Base-by-base conservation (phyloP, 2,888 invertebrate species). In the Pollenia griseotomentosa region DNA sequence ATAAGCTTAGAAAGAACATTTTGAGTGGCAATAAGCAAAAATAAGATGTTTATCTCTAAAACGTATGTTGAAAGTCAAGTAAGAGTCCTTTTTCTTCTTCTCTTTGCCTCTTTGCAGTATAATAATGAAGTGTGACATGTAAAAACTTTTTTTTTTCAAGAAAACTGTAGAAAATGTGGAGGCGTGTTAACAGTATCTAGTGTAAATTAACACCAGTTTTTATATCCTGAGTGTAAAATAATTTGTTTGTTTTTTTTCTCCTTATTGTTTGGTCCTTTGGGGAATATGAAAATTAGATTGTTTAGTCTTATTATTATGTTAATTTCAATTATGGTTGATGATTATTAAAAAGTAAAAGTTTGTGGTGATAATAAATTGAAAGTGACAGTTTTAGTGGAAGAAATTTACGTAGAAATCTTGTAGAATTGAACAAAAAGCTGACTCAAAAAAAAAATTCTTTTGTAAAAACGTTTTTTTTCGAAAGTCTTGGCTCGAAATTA, bases 251-350 rank as follows among this genome's bases (percentile, higher is more conserved):
- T 23, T 40, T 61, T 71, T 55, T 23, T 16, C 14, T 19, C 19
- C 10, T 59, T 48, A 19, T n/a, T 57, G 9, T 23, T 11, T 42
- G 23, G 2, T 42, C 40, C 65, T 57, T 48, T 73, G 57, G 73
- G 66, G 57, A 74, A 2, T 81, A 65, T n/a, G 11, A 71, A 81
- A 65, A 74, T 81, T 74, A 73, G 44, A 6, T 84, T 66, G 53
- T 68, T 79, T 40, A 66, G 79, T 79, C 87, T 77, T 84, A 63
- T 81, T 48, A 68, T 84, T 87, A 81, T 74, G 77, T 81, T 84
- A 70, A 87, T 74, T 87, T 77, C 87, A 87, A 84, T 87, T 87
- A 77, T 12, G 8, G 7, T 66, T 80, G 75, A 78, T 77, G 71
- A 61, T 48, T 55, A 68, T 70, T 75, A 86, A 83, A 68, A 81